Base-by-base conservation (phyloP, 1,140 invertebrate genomes). In the Drosophila aff. region DNA sequence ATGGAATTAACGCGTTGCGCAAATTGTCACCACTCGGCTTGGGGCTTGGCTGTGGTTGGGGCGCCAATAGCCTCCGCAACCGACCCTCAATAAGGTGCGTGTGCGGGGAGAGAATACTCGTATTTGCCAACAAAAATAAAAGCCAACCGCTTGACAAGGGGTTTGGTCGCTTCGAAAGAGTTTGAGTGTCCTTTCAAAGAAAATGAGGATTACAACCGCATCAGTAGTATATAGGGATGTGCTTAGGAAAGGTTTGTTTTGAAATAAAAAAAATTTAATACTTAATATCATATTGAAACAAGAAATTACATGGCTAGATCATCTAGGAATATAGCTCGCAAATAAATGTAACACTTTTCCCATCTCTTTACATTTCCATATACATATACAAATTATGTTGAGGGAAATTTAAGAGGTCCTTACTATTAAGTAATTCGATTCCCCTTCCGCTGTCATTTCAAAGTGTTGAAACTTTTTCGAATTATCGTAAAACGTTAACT, bases 1-100 rank as follows among this genome's bases (percentile, higher is more conserved):
- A 87, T 79, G 77, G 78, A 87, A 87, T 87, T 87, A 87, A 87
- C 84, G 83, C 84, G 38, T 69, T 72, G 59, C 79, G 81, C 74
- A 72, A 83, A 89, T 84, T 89, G 84, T 79, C 76, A 78, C 43
- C 64, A 76, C 44, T 59, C 28, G 68, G 49, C 26, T n/a, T 36
- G 72, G 67, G 62, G 5, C 33, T 18, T 26, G 41, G 40, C 44
- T 23, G 41, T 41, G 50, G 47, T 23, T 18, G 11, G 28, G 58
- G 38, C 33, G 23, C 23, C 36, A 40, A 67, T 36, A 49, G 38
- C 23, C n/a, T 6, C 31, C 36, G 9, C 31, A 18, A 15, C n/a
- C 28, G 18, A 60, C 16, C 67, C 69, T 15, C 67, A 61, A 61
- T 52, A 73, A 52, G 21, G 53, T 72, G 53, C 16, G 44, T 49